phyloP scores from a whole-genome alignment of 2,797 vertebrate species.

The Orestias chungarensis region DNA sequence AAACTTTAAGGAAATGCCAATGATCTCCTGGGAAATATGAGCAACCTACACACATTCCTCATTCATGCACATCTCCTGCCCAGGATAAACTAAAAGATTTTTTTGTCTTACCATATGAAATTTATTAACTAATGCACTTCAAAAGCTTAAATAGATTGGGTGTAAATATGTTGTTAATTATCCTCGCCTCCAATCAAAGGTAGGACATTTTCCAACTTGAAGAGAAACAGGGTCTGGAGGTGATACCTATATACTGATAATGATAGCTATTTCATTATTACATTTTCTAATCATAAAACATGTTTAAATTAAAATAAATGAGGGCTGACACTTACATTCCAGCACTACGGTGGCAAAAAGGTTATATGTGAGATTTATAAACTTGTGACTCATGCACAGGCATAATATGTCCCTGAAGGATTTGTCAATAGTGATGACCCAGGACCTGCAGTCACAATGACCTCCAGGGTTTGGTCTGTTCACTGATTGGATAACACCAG shows the following conservation, averaged over 20 bases:
- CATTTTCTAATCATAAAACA: too few species aligned
- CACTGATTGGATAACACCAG: conserved; percentile 45
- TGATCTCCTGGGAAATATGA: conserved; percentile 58
- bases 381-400: not conserved
- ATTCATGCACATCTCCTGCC: conserved; percentile 15
- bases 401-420: conserved; percentile 1
- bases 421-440: conserved; percentile 57
- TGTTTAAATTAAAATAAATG: too few species aligned
- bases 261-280: too few species aligned
- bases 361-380: not conserved
- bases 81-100: not conserved
- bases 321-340: not conserved
- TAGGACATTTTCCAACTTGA: too few species aligned
- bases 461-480: conserved; percentile 17
- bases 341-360: not conserved
- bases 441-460: conserved; percentile 41
- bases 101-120: not conserved
- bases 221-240: too few species aligned
- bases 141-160: not conserved
- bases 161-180: too few species aligned
- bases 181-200: too few species aligned
- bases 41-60: conserved; percentile 43
- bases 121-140: not conserved
- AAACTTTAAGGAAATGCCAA: conserved; percentile 74
- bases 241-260: too few species aligned